Percentiles rank a stretch among this genome's conserved stretches.
Conservation (phyloP, 2,888 invertebrate genomes). For the Cryptus armator region DNA sequence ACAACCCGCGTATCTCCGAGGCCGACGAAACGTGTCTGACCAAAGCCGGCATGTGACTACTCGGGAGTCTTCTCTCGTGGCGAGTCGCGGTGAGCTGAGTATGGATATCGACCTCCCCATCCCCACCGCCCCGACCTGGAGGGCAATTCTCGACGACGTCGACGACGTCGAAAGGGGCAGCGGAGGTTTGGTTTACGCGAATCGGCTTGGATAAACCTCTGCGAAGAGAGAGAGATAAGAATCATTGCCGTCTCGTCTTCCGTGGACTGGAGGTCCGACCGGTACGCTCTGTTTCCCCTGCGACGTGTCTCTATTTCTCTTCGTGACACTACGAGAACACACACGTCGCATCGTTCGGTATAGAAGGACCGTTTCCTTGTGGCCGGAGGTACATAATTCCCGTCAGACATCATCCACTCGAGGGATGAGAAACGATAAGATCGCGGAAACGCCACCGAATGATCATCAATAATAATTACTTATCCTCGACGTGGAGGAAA, state of each 20-base stretch:
- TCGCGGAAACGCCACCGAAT: background rate
- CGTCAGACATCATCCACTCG: background rate
- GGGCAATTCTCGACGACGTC: constrained; percentile 64
- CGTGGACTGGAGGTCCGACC: constrained; percentile 37
- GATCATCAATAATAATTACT: constrained; percentile 43
- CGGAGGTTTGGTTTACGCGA: constrained; percentile 26
- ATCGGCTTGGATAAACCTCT: background rate
- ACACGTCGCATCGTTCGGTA: background rate
- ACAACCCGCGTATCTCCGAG: constrained; percentile 38
- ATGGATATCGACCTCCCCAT: constrained; percentile 78
- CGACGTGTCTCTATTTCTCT: constrained; percentile 60
- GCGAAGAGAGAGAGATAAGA: constrained; percentile 34
- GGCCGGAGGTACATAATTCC: background rate
- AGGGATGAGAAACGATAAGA: background rate
- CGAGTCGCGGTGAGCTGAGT: constrained; percentile 73
- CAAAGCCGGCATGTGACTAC: constrained; percentile 82
- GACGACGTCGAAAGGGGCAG: constrained; percentile 47
- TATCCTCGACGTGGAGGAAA: background rate
- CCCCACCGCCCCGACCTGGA: constrained; percentile 56
- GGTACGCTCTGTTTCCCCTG: constrained; percentile 44
- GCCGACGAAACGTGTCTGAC: constrained; percentile 72
- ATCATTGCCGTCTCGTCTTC: constrained; percentile 63
- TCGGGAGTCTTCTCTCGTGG: constrained; percentile 74
- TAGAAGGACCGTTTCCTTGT: constrained; percentile 1
- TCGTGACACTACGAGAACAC: constrained; percentile 56